phyloP scores from a whole-genome alignment of 2,888 invertebrate species.

The Tetropium fuscum region DNA sequence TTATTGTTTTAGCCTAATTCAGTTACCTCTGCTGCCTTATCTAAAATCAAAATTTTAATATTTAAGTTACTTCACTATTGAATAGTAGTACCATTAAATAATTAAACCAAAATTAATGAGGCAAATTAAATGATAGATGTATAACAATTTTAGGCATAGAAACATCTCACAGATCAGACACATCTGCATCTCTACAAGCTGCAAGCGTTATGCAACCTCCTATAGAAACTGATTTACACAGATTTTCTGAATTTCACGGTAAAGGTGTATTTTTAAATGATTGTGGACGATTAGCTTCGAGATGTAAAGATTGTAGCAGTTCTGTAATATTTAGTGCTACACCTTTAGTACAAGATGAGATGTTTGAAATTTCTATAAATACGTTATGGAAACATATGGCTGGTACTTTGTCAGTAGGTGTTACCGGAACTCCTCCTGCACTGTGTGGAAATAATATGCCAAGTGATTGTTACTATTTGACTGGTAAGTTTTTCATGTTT shows the following conservation, averaged over 20 bases:
- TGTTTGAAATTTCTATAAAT: conserved; percentile 82
- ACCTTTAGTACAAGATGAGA: conserved; percentile 78
- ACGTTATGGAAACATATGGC: conserved; percentile 74
- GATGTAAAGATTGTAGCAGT: conserved; percentile 69
- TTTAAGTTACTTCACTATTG: too few relatives aligned
- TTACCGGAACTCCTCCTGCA: conserved; percentile 72
- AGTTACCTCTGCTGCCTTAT: too few relatives aligned
- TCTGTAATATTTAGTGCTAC: conserved; percentile 78
- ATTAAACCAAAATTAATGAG: too few relatives aligned
- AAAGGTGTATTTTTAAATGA: conserved; percentile 78
- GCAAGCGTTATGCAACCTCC: conserved; percentile 56
- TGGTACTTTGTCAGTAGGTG: conserved; percentile 81
- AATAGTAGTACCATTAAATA: too few relatives aligned
- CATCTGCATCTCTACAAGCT: conserved; percentile 62
- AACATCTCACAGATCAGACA: conserved; percentile 57
- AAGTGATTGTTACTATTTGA: conserved; percentile 77
- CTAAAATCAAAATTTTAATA: too few relatives aligned
- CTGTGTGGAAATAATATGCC: conserved; percentile 76
- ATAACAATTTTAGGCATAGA: conserved; percentile 36
- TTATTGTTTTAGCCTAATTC: too few relatives aligned
- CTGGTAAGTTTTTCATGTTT: conserved; percentile 65
- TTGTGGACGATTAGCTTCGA: conserved; percentile 68
- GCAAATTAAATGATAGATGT: too few relatives aligned
- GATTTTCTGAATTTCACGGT: conserved; percentile 75
- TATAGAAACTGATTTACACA: conserved; percentile 61